phyloP scores from a whole-genome alignment of 2,888 invertebrate species.

The Ethmia dodecea region DNA sequence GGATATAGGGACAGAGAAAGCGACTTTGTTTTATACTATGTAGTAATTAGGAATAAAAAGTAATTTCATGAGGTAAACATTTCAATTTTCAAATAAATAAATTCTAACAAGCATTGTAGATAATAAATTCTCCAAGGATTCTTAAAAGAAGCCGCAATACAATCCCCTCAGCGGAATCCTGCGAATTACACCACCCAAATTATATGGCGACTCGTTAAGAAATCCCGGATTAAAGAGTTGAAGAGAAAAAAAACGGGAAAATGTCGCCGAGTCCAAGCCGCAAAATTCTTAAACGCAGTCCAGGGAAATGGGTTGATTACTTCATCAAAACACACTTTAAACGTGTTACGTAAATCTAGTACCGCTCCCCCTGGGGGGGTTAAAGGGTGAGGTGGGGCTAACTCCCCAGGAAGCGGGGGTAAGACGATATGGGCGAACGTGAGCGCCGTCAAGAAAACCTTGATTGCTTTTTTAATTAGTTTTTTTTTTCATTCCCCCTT shows the following conservation, averaged over 20 bases:
- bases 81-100: no score
- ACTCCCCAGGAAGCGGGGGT: slow-evolving; percentile 63
- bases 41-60: no score
- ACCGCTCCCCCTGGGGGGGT: slow-evolving; percentile 59
- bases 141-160: slow-evolving; percentile 40
- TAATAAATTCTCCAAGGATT: no score
- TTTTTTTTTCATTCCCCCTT: slow-evolving; percentile 72
- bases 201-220: slow-evolving; percentile 61
- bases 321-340: slow-evolving; percentile 79
- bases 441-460: slow-evolving; percentile 78
- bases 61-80: no score
- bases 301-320: slow-evolving; percentile 76
- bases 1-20: no score
- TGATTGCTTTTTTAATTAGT: slow-evolving; percentile 79
- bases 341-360: slow-evolving; percentile 78
- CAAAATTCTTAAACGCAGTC: slow-evolving; percentile 75
- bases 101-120: no score
- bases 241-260: slow-evolving; percentile 26
- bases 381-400: no score
- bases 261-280: slow-evolving; percentile 59
- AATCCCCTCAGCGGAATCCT: slow-evolving; percentile 33
- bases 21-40: no score
- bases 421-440: slow-evolving; percentile 79
- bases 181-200: slow-evolving; percentile 52
- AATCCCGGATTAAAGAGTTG: slow-evolving; percentile 66